These are phyloP conservation scores for Barbus barbus DNA, from an alignment of 2,113 vertebrate genomes.

Conservation along the genomic window DNA sequence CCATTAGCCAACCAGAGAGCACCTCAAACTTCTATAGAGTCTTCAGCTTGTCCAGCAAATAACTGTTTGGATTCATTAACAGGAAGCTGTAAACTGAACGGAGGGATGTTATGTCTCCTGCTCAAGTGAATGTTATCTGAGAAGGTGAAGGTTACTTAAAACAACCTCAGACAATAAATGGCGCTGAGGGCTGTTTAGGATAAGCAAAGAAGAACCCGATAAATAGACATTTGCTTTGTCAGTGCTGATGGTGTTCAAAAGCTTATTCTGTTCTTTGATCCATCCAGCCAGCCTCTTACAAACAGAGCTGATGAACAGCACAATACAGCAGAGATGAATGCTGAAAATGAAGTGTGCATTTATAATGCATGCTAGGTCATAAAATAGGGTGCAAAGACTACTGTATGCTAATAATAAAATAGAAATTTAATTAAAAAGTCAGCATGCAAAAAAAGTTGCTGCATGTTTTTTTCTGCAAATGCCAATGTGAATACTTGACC, in stretches of 20 bases:
- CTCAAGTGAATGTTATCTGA: background rate
- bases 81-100: conserved; percentile 20
- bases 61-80: conserved; percentile 33
- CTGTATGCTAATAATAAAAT: background rate
- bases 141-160: conserved; percentile 30
- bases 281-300: conserved; percentile 62
- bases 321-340: background rate
- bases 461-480: too few relatives aligned
- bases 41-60: conserved; percentile 21
- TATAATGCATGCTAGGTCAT: background rate
- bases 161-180: conserved; percentile 1
- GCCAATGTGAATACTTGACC: background rate
- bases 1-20: conserved; percentile 47
- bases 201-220: conserved; percentile 16
- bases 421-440: background rate
- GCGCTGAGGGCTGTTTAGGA: conserved; percentile 13
- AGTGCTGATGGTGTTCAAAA: conserved; percentile 59
- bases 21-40: conserved; percentile 11
- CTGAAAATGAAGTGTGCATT: background rate
- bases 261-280: conserved; percentile 64
- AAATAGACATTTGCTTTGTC: conserved; percentile 68
- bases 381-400: background rate
- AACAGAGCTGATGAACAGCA: conserved; percentile 51
- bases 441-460: background rate
- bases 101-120: conserved; percentile 4